A percentile compares a stretch with the other conserved stretches of the same genome.
phyloP scores from a whole-genome alignment of 2,888 invertebrate species.

The Orthonevra nobilis region DNA sequence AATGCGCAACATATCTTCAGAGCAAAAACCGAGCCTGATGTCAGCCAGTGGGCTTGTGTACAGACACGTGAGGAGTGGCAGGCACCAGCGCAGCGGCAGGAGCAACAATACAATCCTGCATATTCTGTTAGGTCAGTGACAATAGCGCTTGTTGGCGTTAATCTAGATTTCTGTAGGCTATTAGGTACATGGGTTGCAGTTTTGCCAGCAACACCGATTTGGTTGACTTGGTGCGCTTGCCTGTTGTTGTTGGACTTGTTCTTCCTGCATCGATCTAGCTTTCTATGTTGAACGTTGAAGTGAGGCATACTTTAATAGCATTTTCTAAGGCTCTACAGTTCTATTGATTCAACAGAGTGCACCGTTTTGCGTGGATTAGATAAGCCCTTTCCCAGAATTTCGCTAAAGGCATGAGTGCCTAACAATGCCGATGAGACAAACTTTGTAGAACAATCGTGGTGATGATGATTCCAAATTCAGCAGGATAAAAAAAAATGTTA shows the following conservation, averaged over 20 bases:
- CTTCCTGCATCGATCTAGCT: background rate
- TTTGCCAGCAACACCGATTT: conserved; percentile 17
- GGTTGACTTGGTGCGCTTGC: background rate
- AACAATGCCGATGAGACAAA: conserved; percentile 38
- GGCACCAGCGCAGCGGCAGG: conserved; percentile 2
- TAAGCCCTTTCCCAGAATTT: background rate
- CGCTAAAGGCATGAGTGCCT: conserved; percentile 13
- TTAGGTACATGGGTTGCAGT: conserved; percentile 35
- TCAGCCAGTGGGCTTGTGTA: conserved; percentile 34
- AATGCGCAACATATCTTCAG: conserved; percentile 59
- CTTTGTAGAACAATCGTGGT: conserved; percentile 30
- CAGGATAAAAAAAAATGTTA: background rate
- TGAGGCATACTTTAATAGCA: background rate
- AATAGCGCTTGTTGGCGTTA: conserved; percentile 66
- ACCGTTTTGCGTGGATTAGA: conserved; percentile 6
- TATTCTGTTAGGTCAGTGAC: conserved; percentile 66
- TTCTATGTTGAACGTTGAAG: conserved; percentile 13
- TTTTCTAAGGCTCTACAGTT: conserved; percentile 15
- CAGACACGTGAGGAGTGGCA: no score
- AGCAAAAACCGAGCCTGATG: conserved; percentile 35
- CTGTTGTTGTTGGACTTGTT: background rate
- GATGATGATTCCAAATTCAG: conserved; percentile 35
- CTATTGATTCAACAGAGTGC: conserved; percentile 66
- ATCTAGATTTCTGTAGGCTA: conserved; percentile 66
- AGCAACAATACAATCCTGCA: conserved; percentile 44